Base-by-base conservation (phyloP, 2,888 invertebrate species). In the Cactoblastis cactorum region DNA sequence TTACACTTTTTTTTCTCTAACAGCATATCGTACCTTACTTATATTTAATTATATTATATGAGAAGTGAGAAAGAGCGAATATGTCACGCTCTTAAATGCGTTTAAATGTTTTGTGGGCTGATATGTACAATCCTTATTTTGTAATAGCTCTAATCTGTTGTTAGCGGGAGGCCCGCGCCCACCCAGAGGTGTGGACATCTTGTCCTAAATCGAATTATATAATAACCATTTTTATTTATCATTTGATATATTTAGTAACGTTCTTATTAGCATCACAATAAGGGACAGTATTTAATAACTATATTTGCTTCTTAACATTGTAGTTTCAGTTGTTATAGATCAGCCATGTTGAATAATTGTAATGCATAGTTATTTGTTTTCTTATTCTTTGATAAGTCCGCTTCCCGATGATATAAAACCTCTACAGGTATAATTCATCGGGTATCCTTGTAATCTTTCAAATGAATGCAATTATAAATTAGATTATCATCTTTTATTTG, bases 111-210 rank as follows among this genome's bases (percentile, higher is more conserved):
- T 9, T 28, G 5, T 28, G 9, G 5, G 3, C 3, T 22, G 6
- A 6, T 37, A 8, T 17, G 17, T 37, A 37, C 17, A 2, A 1
- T 15, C 17, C 17, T 17, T 37, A 37, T 18, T 37, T 37, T 17
- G 12, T n/a, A 9, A 14, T 3, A 17, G 66, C 71, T 79, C 75
- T 82, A 80, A 80, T 83, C 72, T 71, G 69, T 67, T 69, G 74
- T 69, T 81, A 73, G 84, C 85, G 80, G 85, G 84, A 74, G 83
- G 67, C 74, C 83, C 71, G 69, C 71, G 82, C 77, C 86, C 87
- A 87, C 87, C 87, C 88, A 85, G 77, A 84, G 85, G 82, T 82
- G 82, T 82, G 76, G 83, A 84, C 84, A 80, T 76, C 65, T 78
- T 69, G 60, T 69, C 80, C 78, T 71, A 84, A 83, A 84, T 83